These are phyloP conservation scores for Pocillopora damicornis DNA, from an alignment of 64 coral and sea anemone genomes.

Conservation along the genomic window DNA sequence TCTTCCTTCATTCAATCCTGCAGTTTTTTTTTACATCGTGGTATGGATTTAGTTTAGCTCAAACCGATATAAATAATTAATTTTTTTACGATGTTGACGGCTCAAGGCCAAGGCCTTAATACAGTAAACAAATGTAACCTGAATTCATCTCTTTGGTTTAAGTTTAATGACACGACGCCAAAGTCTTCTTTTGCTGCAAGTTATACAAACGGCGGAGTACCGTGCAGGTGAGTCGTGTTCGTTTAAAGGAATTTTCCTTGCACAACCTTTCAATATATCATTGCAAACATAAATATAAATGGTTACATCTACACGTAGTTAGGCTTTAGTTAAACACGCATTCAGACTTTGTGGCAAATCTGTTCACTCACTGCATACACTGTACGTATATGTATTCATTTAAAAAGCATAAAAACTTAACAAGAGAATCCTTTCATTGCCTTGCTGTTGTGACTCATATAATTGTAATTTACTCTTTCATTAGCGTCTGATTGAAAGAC, in stretches of 20 bases:
- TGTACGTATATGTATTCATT: too few species aligned
- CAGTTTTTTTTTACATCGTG: neutral
- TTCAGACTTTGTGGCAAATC: too few species aligned
- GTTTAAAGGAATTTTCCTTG: neutral
- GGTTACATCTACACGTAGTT: too few species aligned
- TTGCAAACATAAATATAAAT: neutral
- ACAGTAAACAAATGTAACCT: neutral
- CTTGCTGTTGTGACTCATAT: too few species aligned
- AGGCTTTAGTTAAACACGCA: too few species aligned
- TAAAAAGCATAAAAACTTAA: too few species aligned
- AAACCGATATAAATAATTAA: neutral
- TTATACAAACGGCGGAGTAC: conserved; percentile 90
- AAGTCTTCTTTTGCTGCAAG: conserved; percentile 94
- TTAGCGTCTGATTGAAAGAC: too few species aligned
- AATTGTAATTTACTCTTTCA: too few species aligned
- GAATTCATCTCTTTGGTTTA: conserved; percentile 8
- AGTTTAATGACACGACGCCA: conserved; percentile 86
- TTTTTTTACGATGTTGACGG: neutral
- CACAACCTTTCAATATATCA: neutral
- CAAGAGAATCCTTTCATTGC: too few species aligned
- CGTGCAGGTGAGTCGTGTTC: conserved; percentile 68
- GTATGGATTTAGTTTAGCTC: neutral
- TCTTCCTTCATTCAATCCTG: neutral
- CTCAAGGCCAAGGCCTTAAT: too few species aligned
- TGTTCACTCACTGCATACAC: too few species aligned